These are phyloP conservation scores for Limnephilus auricula DNA, from an alignment of 2,888 invertebrate species.

Conservation along the genomic window DNA sequence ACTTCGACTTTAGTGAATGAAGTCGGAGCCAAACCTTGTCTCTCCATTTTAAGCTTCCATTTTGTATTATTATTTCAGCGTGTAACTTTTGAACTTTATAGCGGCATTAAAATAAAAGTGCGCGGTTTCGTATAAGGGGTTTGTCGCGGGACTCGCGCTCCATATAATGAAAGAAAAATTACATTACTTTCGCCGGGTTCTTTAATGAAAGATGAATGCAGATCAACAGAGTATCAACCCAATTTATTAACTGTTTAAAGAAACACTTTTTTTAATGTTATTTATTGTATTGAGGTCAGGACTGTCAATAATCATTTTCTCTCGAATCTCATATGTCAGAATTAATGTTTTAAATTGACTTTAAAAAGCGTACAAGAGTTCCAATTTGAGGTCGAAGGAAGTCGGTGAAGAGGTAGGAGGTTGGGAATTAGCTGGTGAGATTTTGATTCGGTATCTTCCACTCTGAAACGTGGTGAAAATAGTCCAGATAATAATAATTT, in stretches of 20 bases:
- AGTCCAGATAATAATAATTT: too few species aligned
- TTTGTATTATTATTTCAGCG: conserved; percentile 6
- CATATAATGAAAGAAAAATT: not conserved
- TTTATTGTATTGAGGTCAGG: not conserved
- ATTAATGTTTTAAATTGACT: not conserved
- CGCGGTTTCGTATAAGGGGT: conserved; percentile 1
- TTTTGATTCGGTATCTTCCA: not conserved
- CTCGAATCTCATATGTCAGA: not conserved
- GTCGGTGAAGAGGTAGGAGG: not conserved
- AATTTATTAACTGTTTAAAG: not conserved
- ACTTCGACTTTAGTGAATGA: conserved; percentile 16
- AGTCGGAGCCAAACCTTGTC: conserved; percentile 19
- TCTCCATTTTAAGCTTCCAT: conserved; percentile 12
- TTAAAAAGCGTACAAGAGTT: too few species aligned
- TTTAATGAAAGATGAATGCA: conserved; percentile 5
- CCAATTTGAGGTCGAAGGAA: not conserved
- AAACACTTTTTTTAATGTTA: not conserved
- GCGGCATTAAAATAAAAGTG: conserved; percentile 21
- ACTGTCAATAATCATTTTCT: not conserved
- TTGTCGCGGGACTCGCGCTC: not conserved
- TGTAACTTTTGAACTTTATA: conserved; percentile 29
- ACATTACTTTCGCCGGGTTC: not conserved
- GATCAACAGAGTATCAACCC: not conserved
- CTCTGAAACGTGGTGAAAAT: too few species aligned
- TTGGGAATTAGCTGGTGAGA: not conserved